Evolutionary conservation across 1,140 invertebrate species (phyloP).

Genomic region (Drepana arcuata): DNA sequence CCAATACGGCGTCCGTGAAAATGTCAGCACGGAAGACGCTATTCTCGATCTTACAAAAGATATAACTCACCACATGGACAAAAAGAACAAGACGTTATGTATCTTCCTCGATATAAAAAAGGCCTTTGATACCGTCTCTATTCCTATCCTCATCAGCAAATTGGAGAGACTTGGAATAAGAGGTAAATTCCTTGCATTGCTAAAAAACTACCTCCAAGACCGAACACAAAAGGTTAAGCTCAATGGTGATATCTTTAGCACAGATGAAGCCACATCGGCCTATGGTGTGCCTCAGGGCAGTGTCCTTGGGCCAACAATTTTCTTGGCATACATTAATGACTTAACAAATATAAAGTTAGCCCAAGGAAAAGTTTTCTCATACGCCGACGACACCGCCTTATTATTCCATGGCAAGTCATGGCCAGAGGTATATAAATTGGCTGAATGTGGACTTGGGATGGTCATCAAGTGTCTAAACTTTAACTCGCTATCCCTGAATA

Average conservation of each 20-base stretch:
- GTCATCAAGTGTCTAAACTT: not conserved
- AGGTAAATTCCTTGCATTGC: not conserved
- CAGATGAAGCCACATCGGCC: not conserved
- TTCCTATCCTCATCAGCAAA: not conserved
- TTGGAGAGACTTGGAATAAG: not conserved
- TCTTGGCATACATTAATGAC: not conserved
- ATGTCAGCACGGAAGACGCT: not conserved
- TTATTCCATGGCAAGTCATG: not conserved
- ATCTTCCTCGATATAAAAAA: conserved; percentile 2
- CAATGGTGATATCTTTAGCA: not conserved
- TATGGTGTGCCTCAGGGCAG: not conserved
- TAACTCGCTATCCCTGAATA: not conserved
- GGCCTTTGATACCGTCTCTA: conserved; percentile 3
- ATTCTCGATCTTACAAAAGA: not conserved
- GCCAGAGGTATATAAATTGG: not conserved
- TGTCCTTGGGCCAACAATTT: not conserved
- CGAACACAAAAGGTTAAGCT: not conserved
- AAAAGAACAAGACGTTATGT: too few relatives aligned
- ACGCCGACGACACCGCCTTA: not conserved
- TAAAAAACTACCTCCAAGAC: not conserved
- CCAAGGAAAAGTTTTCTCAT: not conserved
- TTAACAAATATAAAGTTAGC: not conserved
- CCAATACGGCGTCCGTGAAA: not conserved
- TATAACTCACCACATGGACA: not conserved
- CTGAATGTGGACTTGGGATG: not conserved